Base-by-base conservation (phyloP, 1,140 invertebrate genomes). In the Doryteuthis pealeii region DNA sequence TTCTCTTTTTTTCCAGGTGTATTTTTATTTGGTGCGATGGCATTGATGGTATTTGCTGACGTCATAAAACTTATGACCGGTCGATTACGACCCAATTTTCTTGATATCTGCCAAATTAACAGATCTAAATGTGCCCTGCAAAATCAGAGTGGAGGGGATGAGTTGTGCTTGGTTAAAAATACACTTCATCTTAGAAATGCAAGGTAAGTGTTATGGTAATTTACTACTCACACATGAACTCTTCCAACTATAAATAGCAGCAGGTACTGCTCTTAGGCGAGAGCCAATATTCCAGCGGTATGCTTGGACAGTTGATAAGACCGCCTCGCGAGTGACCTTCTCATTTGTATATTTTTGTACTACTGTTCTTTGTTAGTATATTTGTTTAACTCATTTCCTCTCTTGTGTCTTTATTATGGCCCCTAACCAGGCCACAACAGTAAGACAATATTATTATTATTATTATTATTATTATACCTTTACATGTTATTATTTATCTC, bases 11-110 rank as follows among this genome's bases (percentile, higher is more conserved):
- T 75, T 80, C 10, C 68, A 86, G 85, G 82, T 26, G 80, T 85
- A 8, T 86, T 85, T 73, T 32, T 85, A 28, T 85, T 86, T 74
- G 85, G 85, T 10, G 76, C 76, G 0, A 78, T 85, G 22, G 74
- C 82, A 12, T 68, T 84, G 58, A 82, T 86, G 84, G 75, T 86
- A 40, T 82, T 85, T 75, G 78, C 80, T n/a, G 85, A 86, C 62
- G 78, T 85, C 0, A 81, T 77, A 0, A 86, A 86, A 75, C 62
- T 85, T 15, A 78, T 85, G 76, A 79, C 80, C 1, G 85, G 85
- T 8, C 76, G 83, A 71, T 74, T 85, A 22, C 75, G 83, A 31
- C 85, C 85, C 14, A 80, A 82, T 67, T 86, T 86, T 69, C 79
- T 86, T 31, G 81, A 84, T 35, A 70, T 81, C 14, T 86, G 85